These are phyloP conservation scores for Abrostola triplasia DNA, from an alignment of 2,888 invertebrate species.

Conservation along the genomic window DNA sequence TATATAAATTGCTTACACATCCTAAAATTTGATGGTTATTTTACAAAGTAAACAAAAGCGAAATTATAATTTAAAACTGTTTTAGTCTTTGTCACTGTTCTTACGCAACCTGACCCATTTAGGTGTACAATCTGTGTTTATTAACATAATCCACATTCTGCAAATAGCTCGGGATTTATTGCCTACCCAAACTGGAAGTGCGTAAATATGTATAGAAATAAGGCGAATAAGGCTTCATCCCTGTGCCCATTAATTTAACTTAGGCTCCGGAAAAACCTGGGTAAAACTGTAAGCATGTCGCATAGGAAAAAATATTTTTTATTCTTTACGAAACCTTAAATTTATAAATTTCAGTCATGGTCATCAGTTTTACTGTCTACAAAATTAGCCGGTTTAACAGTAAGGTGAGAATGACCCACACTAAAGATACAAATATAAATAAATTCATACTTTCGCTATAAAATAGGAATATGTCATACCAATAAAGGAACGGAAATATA, in stretches of 20 bases:
- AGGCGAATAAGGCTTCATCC: conserved; percentile 1
- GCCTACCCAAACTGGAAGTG: neutral
- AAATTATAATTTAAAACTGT: neutral
- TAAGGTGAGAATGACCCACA: no score
- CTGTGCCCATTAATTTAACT: conserved; percentile 2
- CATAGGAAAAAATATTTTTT: neutral
- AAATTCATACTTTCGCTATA: conserved; percentile 19
- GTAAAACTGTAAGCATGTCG: neutral
- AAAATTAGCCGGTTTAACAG: no score
- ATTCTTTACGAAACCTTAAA: neutral
- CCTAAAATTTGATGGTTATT: no score
- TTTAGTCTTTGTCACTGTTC: neutral
- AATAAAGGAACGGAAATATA: conserved; percentile 19
- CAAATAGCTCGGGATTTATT: conserved; percentile 1
- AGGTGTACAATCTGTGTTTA: conserved; percentile 4
- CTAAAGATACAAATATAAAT: no score
- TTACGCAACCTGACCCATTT: conserved; percentile 3
- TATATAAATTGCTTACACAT: no score
- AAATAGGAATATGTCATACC: conserved; percentile 7
- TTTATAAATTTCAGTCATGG: no score
- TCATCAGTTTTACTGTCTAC: no score
- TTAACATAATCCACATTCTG: conserved; percentile 3
- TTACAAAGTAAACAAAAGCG: no score
- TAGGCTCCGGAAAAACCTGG: neutral
- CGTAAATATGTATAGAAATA: conserved; percentile 4